Evolutionary conservation across 2,888 invertebrate species (phyloP).

Genomic region (Sarcophaga carnaria): DNA sequence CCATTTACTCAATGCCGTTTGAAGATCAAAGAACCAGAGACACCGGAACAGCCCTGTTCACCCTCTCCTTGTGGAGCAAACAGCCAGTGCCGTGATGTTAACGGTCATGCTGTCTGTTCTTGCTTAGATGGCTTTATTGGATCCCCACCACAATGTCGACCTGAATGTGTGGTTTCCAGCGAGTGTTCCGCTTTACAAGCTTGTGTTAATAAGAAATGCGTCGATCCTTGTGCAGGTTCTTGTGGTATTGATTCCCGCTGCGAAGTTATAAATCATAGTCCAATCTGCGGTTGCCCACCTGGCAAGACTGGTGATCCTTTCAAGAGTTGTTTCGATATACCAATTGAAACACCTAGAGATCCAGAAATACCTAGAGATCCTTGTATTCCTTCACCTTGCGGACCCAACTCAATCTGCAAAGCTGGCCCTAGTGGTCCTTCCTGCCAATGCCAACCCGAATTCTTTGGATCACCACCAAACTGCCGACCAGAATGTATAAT

Average conservation of each 20-base stretch:
- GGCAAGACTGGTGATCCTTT: slow-evolving; percentile 90
- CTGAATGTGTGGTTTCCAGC: slow-evolving; percentile 87
- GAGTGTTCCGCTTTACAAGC: slow-evolving; percentile 86
- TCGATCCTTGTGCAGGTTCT: slow-evolving; percentile 87
- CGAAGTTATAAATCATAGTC: slow-evolving; percentile 87
- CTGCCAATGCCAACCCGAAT: slow-evolving; percentile 90
- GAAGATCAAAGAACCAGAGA: slow-evolving; percentile 75
- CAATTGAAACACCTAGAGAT: slow-evolving; percentile 78
- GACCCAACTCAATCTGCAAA: slow-evolving; percentile 89
- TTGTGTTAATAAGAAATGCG: slow-evolving; percentile 87
- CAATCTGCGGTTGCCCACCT: slow-evolving; percentile 86
- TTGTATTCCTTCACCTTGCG: slow-evolving; percentile 91
- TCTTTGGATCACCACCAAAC: slow-evolving; percentile 90
- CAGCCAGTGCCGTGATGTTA: slow-evolving; percentile 84
- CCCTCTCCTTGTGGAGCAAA: slow-evolving; percentile 86
- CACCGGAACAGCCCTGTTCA: slow-evolving; percentile 81
- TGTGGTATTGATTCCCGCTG: slow-evolving; percentile 88
- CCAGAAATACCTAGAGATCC: slow-evolving; percentile 83
- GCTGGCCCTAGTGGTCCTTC: slow-evolving; percentile 86
- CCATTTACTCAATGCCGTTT: slow-evolving; percentile 85
- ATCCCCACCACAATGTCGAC: slow-evolving; percentile 86
- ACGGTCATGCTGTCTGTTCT: slow-evolving; percentile 86
- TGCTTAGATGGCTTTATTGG: slow-evolving; percentile 87
- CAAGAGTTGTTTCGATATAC: slow-evolving; percentile 86
- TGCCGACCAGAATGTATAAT: slow-evolving; percentile 92